Evolutionary conservation across 2,113 vertebrate genomes (phyloP), one percentile per base, ranked within the genome.

Genomic region (Istiophorus platypterus): DNA sequence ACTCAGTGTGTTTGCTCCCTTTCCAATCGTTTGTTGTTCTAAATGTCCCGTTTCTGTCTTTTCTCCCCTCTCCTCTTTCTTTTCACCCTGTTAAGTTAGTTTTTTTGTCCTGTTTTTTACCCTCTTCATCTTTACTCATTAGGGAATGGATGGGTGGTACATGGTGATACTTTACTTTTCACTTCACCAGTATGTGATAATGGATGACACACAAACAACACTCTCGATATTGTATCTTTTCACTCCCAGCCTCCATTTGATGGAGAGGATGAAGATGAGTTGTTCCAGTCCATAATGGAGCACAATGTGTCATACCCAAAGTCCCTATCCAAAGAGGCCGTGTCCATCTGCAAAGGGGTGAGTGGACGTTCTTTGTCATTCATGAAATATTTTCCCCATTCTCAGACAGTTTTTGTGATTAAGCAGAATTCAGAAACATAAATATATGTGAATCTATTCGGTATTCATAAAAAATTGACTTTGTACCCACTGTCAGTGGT

Each of bases 251-350:
- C 98, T 86, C 98, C 98, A 0, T 99, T 99, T 86, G 98, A 99
- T 58, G 98, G 98, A 1, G 98, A 99, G 84, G 98, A 99, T 9
- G 98, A 99, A 82, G 98, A 99, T 0, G 98, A 99, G 63, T 93
- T 99, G 81, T 99, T 99, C 91, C 98, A 99, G 94, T 99, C 97
- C 66, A 99, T 99, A 78, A 99, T 99, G 98, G 98, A 99, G 90
- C 98, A 99, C 87, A 99, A 97, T 0, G 98, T 98, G 70, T 98
- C 97, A 59, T 99, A 99, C 82, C 96, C 98, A 41, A 99, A 99
- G 87, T 95, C 97, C 3, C 73, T 99, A 94, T 98, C 98, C 91
- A 99, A 99, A 94, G 98, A 99, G 91, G 97, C 98, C 0, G 97
- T 99, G 59, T 98, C 97, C 84, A 97, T 99, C 95, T 99, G 98